Base-by-base conservation (phyloP, 2,888 invertebrate genomes). In the Polyploca ridens region DNA sequence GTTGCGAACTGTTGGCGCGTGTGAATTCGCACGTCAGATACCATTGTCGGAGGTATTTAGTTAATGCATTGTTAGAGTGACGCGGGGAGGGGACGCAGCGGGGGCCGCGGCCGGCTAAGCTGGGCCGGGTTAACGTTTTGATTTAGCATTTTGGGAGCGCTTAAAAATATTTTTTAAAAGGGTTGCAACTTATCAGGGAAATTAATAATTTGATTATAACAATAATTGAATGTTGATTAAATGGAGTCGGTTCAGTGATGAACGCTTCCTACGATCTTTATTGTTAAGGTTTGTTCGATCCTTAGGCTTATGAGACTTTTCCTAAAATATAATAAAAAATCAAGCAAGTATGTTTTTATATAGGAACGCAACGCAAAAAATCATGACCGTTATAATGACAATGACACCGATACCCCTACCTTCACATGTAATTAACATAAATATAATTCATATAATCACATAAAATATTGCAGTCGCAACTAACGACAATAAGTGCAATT, bases 401-500 rank as follows among this genome's bases (percentile, higher is more conserved):
- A 59, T 33, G 13, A 68, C 70, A 75, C 76, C 85, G 84, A 80
- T 79, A 84, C 83, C 82, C 83, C 72, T 73, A 77, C 76, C 73
- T 81, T 74, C 79, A 79, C 79, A 75, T 76, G 76, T 87, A 87
- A 93, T 92, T 92, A 91, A 91, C 90, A 93, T 91, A 90, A 91
- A 91, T 89, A 90, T 89, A 84, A 90, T 90, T 90, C 91, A 91
- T 90, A 91, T 54, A 19, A 91, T 90, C 87, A 88, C 82, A 88
- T 90, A 89, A 90, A 88, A 90, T 91, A 92, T 90, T 77, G 79
- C 84, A 83, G 83, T 84, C 83, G 79, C 79, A 79, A 79, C 73
- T 61, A 54, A 85, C 85, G 83, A 93, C 93, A 93, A 93, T 92
- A 87, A 87, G 84, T 92, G 87, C 89, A 93, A 94, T 94, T 94